Base-by-base conservation (phyloP, 2,113 vertebrate species). In the Rana temporaria region DNA sequence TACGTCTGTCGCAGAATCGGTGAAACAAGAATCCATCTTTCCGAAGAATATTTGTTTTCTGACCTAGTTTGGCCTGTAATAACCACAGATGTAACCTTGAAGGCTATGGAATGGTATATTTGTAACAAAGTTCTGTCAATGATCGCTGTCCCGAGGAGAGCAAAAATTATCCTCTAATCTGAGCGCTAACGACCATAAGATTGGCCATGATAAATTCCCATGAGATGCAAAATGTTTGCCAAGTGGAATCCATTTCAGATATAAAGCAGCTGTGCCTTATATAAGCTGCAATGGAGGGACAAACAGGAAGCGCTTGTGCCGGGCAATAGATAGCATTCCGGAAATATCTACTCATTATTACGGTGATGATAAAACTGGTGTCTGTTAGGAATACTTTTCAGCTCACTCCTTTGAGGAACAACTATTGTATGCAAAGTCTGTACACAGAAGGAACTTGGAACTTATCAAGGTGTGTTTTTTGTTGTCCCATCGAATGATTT, bases 131-230 rank as follows among this genome's bases (percentile, higher is more conserved):
- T 65, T 52, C 38, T 77, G 59, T 77, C 59, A 52, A 77, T 57
- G 59, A 42, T 53, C 48, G 32, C 16, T 22, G 38, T 24, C 42
- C 60, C 74, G 17, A 26, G 18, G 22, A 64, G 74, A 77, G 34
- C 34, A 53, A 22, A 53, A 42, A 77, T 77, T 77, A 30, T 77
- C 60, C 74, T 65, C 38, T 77, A 65, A 77, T 77, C 62, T 63
- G 42, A 26, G 74, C 20, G 38, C 74, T 53, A 77, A 77, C 26
- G 74, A 60, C 62, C 60, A 30, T 52, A 77, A 26, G 74, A 65
- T 77, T 77, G 74, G 74, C 74, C 59, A 53, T 64, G 74, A 77
- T 63, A 77, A 77, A 65, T 77, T 77, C 34, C 62, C 62, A 77
- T 64, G 60, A 64, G 63, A 77, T 24, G 11, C 53, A 15, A 19